Evolutionary conservation across 2,888 invertebrate genomes (phyloP).

Genomic region (Eurytoma californica): DNA sequence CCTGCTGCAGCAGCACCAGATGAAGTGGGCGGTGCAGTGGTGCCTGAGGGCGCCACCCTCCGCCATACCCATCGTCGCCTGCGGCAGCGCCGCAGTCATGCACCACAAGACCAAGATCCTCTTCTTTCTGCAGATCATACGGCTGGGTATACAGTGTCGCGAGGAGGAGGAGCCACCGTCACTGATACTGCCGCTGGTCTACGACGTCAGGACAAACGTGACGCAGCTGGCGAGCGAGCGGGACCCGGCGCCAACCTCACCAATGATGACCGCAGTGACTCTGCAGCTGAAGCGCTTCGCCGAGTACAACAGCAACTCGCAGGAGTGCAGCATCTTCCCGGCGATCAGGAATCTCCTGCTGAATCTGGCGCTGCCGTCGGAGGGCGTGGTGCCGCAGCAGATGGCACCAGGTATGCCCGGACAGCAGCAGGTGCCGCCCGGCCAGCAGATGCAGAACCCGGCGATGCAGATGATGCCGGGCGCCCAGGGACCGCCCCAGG

Average conservation of each 20-base stretch:
- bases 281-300: conserved; percentile 83
- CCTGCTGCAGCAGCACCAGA: conserved; percentile 79
- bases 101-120: conserved; percentile 91
- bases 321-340: conserved; percentile 93
- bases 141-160: conserved; percentile 42
- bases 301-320: conserved; percentile 80
- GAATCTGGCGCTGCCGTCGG: conserved; percentile 88
- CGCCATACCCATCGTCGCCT: conserved; percentile 81
- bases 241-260: conserved; percentile 80
- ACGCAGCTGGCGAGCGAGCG: conserved; percentile 88
- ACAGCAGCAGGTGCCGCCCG: conserved; percentile 76
- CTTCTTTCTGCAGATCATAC: conserved; percentile 90
- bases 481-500: conserved; percentile 68
- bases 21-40: conserved; percentile 94
- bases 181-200: conserved; percentile 91
- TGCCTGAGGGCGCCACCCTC: conserved; percentile 94
- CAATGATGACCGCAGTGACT: conserved; percentile 80
- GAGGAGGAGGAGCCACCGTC: conserved; percentile 77
- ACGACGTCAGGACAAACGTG: conserved; percentile 90
- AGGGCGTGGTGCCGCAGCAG: conserved; percentile 78
- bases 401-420: conserved; percentile 76
- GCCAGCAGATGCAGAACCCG: conserved; percentile 78
- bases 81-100: conserved; percentile 84
- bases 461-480: conserved; percentile 72
- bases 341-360: conserved; percentile 91